Evolutionary conservation across 1,140 invertebrate species (phyloP).

Genomic region (Drosophila willistoni): DNA sequence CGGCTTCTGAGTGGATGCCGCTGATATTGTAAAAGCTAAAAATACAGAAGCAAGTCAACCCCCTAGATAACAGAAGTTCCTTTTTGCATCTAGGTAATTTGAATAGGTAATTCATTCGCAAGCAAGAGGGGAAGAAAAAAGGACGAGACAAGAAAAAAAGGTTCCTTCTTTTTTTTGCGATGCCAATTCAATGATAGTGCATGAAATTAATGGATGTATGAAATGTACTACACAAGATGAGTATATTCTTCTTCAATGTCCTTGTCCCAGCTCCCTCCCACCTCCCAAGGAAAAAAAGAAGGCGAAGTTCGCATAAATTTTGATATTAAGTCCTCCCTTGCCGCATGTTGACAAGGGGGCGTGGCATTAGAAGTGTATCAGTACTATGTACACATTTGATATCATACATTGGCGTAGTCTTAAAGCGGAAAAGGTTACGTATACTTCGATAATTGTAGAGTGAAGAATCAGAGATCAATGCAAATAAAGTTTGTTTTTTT

Average conservation of each 20-base stretch:
- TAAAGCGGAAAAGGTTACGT: too few relatives aligned
- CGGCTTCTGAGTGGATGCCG: constrained; percentile 61
- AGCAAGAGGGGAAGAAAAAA: constrained; percentile 2
- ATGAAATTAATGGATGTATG: constrained; percentile 63
- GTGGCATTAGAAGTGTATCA: constrained; percentile 24
- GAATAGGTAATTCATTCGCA: constrained; percentile 50
- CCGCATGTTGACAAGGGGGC: constrained; percentile 9
- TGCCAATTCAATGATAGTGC: constrained; percentile 73
- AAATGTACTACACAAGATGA: constrained; percentile 26
- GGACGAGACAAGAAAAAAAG: constrained; percentile 1
- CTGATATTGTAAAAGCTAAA: constrained; percentile 57
- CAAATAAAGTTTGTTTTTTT: too few relatives aligned
- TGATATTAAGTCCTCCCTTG: constrained; percentile 46
- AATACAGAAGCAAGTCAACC: constrained; percentile 46
- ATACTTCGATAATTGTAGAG: too few relatives aligned
- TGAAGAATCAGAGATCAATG: too few relatives aligned
- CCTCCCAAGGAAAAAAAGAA: neutral
- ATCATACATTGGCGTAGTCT: constrained; percentile 39
- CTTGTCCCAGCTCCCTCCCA: too few relatives aligned
- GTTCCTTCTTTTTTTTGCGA: constrained; percentile 23
- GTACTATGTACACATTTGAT: constrained; percentile 21
- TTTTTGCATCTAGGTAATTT: constrained; percentile 56
- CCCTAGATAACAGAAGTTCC: constrained; percentile 16
- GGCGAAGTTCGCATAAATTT: constrained; percentile 56
- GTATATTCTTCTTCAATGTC: constrained; percentile 20